These are phyloP conservation scores for Dissostichus mawsoni DNA, from an alignment of 2,113 vertebrate genomes.

Conservation along the genomic window DNA sequence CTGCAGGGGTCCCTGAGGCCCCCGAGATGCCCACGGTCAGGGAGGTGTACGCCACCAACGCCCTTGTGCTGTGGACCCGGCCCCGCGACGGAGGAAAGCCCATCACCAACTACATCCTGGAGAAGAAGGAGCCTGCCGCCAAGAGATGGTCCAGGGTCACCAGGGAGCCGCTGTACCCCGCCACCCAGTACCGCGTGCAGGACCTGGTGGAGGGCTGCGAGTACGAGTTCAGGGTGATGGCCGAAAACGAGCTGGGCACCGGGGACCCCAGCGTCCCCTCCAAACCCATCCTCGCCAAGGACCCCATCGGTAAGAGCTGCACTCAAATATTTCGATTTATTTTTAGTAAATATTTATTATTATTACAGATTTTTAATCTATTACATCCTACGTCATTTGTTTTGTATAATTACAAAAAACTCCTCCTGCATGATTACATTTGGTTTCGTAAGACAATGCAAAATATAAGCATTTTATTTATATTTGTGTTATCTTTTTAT, in stretches of 20 bases:
- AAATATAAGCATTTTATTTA: too few relatives aligned
- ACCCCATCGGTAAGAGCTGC: constrained; percentile 91
- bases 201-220: constrained; percentile 95
- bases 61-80: constrained; percentile 93
- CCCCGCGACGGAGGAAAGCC: constrained; percentile 97
- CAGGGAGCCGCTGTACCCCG: constrained; percentile 92
- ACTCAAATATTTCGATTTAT: not conserved
- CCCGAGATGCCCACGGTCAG: constrained; percentile 93
- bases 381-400: not conserved
- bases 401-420: too few relatives aligned
- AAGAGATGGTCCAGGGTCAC: constrained; percentile 93
- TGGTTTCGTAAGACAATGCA: too few relatives aligned
- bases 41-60: constrained; percentile 92
- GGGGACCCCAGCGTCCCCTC: constrained; percentile 96
- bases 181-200: constrained; percentile 92
- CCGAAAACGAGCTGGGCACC: constrained; percentile 95
- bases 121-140: constrained; percentile 95
- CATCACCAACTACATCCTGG: constrained; percentile 95
- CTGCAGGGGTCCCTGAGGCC: constrained; percentile 94
- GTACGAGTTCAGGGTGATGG: constrained; percentile 97
- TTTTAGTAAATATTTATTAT: not conserved
- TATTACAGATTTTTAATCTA: not conserved
- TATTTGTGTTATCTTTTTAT: too few relatives aligned
- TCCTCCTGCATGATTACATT: too few relatives aligned
- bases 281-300: constrained; percentile 94